Percentiles rank a stretch among this genome's conserved stretches.
Evolutionary conservation across 2,888 invertebrate genomes (phyloP).

Genomic region (Lampropteryx suffumata): DNA sequence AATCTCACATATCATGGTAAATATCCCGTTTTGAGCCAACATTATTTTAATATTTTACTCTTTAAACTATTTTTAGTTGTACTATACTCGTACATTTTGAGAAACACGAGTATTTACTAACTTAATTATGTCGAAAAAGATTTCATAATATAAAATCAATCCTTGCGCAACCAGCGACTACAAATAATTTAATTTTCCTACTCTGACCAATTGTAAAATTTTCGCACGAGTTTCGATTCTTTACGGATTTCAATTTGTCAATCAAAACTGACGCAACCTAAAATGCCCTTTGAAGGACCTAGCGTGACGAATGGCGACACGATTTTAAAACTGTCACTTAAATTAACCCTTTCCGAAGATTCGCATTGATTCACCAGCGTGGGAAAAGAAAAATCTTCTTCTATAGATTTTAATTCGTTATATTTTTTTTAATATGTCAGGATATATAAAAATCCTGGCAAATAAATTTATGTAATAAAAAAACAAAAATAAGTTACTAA

Average conservation of each 20-base stretch:
- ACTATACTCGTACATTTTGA: too few relatives aligned
- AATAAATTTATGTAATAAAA: background rate
- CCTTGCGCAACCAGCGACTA: slow-evolving; percentile 10
- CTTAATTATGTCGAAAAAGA: too few relatives aligned
- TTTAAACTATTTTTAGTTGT: too few relatives aligned
- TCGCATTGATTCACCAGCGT: slow-evolving; percentile 44
- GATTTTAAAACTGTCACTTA: slow-evolving; percentile 73
- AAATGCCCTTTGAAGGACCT: slow-evolving; percentile 55
- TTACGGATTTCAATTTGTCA: slow-evolving; percentile 71
- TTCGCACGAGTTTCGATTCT: slow-evolving; percentile 74
- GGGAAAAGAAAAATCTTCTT: slow-evolving; percentile 45
- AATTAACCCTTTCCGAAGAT: slow-evolving; percentile 64
- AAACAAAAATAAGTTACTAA: background rate
- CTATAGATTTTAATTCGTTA: too few relatives aligned
- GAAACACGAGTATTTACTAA: too few relatives aligned
- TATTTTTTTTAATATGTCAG: too few relatives aligned
- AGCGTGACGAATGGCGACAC: slow-evolving; percentile 67
- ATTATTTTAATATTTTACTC: too few relatives aligned
- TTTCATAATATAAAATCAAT: too few relatives aligned
- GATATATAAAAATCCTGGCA: background rate
- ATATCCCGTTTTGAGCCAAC: too few relatives aligned
- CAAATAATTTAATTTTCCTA: slow-evolving; percentile 27
- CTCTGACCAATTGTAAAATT: slow-evolving; percentile 29
- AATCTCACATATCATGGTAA: too few relatives aligned
- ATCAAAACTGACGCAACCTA: slow-evolving; percentile 68